phyloP scores from a whole-genome alignment of 2,888 invertebrate genomes.

The Acheta domesticus region DNA sequence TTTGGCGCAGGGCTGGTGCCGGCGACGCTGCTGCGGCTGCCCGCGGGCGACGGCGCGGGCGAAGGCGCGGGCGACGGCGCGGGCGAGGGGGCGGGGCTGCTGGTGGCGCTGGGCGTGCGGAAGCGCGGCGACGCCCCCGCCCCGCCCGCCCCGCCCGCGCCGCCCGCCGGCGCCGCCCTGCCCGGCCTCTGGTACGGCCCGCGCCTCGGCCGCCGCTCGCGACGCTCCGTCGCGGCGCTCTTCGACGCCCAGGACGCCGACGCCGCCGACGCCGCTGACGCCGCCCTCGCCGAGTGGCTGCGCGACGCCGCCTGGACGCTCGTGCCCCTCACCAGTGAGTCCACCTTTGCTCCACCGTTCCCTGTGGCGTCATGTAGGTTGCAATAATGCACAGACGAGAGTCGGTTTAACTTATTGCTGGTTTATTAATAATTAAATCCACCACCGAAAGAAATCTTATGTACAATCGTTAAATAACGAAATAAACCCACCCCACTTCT shows the following conservation, averaged over 20 bases:
- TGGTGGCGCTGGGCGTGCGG: neutral
- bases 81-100: neutral
- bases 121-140: neutral
- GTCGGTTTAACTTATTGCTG: no score
- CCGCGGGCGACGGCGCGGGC: neutral
- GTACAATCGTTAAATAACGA: no score
- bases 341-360: no score
- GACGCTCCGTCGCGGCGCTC: slow-evolving; percentile 43
- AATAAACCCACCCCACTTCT: no score
- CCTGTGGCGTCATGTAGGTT: no score
- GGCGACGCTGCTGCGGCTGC: neutral
- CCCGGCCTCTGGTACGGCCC: slow-evolving; percentile 65
- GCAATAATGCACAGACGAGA: no score
- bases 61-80: neutral
- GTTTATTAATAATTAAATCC: no score
- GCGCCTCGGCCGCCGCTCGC: slow-evolving; percentile 57
- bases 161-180: slow-evolving; percentile 18
- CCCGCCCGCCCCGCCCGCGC: neutral
- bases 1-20: neutral
- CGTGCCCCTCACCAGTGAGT: slow-evolving; percentile 41
- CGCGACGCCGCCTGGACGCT: slow-evolving; percentile 48
- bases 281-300: slow-evolving; percentile 43
- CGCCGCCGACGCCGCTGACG: slow-evolving; percentile 31
- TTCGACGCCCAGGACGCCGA: slow-evolving; percentile 43
- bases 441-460: no score